Evolutionary conservation across 2,888 invertebrate genomes (phyloP), one percentile per base, ranked within the genome.

Genomic region (Crioceris asparagi): DNA sequence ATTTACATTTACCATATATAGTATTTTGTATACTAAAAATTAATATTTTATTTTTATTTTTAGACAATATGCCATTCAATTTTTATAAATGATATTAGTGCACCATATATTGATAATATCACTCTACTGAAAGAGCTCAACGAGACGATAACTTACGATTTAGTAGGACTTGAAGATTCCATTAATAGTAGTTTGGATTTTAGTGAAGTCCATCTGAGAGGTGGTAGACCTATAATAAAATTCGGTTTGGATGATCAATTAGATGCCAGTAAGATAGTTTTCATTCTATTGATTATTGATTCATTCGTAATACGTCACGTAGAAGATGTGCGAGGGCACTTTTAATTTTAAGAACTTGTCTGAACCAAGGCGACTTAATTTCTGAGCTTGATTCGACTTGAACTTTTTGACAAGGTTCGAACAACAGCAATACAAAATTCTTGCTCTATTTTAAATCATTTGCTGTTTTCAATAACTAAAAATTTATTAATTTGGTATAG

Each of bases 121-220:
- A 64, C 65, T 25, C 65, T 80, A 31, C 67, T 83, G 29, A 59
- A 64, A 32, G 60, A 69, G 35, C 59, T 75, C 1, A 67, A 68
- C 7, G 54, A 65, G 2, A 59, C 61, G 12, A 67, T 75, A 31
- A 70, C 72, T 18, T 59, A 66, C n/a, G 68, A 72, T 47, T 55
- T 75, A 32, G 51, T 61, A 15, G 60, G 72, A 56, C 70, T 84
- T 54, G 78, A 79, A 36, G 66, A 77, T 36, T 76, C 79, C 36
- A 79, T 87, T 59, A 75, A 77, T 46, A 72, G 76, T 49, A 75
- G 83, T n/a, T 69, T 84, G 40, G 82, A 84, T 57, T 79, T 80
- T 55, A 77, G 75, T 39, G 27, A 27, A 5, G 68, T 71, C 21
- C 65, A 65, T 15, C 37, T 39, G n/a, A 48, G 42, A 39, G 29